Percentiles rank a stretch among this genome's conserved stretches.
These are phyloP conservation scores for Pyrgus malvae DNA, from an alignment of 2,888 invertebrate genomes.

Conservation along the genomic window DNA sequence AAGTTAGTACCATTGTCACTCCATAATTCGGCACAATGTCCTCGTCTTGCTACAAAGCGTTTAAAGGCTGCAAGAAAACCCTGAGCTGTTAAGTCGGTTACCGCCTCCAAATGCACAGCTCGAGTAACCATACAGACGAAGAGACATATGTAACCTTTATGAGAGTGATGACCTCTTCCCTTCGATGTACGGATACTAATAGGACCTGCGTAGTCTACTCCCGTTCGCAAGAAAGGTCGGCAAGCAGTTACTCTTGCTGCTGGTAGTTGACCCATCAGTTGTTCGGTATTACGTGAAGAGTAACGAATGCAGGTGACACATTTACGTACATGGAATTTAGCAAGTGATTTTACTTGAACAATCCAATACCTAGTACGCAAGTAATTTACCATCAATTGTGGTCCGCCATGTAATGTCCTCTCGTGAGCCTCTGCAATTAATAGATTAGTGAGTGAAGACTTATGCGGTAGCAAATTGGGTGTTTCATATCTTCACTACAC, in stretches of 20 bases:
- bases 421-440: constrained; percentile 35
- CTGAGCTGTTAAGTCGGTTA: constrained; percentile 25
- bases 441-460: constrained; percentile 29
- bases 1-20: constrained; percentile 38
- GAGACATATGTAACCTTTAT: constrained; percentile 10
- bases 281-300: constrained; percentile 13
- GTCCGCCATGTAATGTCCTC: constrained; percentile 33
- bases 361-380: constrained; percentile 12
- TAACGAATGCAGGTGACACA: constrained; percentile 6
- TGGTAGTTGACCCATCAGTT: constrained; percentile 34
- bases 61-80: constrained; percentile 34
- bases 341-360: background rate
- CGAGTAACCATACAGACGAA: constrained; percentile 26
- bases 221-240: constrained; percentile 18
- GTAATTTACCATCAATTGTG: constrained; percentile 25
- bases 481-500: constrained; percentile 29
- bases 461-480: constrained; percentile 35
- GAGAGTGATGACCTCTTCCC: constrained; percentile 21
- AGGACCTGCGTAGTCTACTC: constrained; percentile 31
- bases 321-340: background rate
- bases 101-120: constrained; percentile 31
- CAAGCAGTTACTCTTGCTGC: constrained; percentile 15
- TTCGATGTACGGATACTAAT: constrained; percentile 21
- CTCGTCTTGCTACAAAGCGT: constrained; percentile 34
- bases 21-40: constrained; percentile 30